These are phyloP conservation scores for Brachionus manjavacas DNA, from an alignment of 1,140 invertebrate species.

Conservation along the genomic window DNA sequence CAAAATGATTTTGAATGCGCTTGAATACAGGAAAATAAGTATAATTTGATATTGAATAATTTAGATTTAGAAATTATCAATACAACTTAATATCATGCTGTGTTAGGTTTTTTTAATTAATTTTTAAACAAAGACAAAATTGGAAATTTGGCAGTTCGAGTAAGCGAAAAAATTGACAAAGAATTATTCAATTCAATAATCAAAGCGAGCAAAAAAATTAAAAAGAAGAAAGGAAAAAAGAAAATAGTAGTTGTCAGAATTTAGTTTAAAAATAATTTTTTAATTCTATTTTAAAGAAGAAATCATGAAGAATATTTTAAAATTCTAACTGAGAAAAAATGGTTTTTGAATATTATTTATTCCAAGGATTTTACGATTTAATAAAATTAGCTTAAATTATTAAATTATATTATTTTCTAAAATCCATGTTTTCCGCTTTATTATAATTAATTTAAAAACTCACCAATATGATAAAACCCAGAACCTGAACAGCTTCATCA, in stretches of 20 bases:
- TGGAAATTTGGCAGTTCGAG: constrained; percentile 49
- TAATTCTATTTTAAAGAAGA: background rate
- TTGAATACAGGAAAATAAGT: constrained; percentile 52
- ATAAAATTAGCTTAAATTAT: background rate
- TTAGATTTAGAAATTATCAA: background rate
- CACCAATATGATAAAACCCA: too few species aligned
- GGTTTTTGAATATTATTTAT: too few species aligned
- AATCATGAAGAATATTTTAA: background rate
- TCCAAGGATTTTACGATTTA: too few species aligned
- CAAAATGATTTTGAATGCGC: constrained; percentile 50
- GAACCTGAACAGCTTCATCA: constrained; percentile 91
- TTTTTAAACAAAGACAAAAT: constrained; percentile 49
- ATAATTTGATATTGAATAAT: background rate
- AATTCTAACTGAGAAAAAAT: too few species aligned
- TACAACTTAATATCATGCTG: too few species aligned
- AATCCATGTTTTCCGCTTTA: too few species aligned
- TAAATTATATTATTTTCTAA: too few species aligned
- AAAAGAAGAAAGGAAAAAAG: constrained; percentile 51
- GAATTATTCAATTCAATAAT: constrained; percentile 51
- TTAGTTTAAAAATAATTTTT: background rate
- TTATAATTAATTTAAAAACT: too few species aligned
- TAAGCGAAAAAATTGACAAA: constrained; percentile 50
- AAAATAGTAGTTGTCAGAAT: background rate
- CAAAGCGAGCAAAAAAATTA: constrained; percentile 50
- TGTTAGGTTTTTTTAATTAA: background rate